These are phyloP conservation scores for Phymastichus coffea DNA, from an alignment of 1,140 invertebrate genomes.

Conservation along the genomic window DNA sequence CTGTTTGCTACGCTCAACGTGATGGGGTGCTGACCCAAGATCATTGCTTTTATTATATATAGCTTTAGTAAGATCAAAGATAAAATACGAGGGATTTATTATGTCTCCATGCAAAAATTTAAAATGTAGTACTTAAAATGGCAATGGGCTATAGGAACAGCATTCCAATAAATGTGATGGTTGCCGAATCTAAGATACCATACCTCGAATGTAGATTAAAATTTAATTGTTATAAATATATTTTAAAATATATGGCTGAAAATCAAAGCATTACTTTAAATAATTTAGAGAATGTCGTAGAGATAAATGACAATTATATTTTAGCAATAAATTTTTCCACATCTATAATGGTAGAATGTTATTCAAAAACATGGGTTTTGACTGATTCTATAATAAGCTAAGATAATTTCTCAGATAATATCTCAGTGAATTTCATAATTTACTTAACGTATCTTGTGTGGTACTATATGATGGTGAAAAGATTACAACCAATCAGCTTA, in stretches of 20 bases:
- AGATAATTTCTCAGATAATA: too few relatives aligned
- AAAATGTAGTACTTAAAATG: background rate
- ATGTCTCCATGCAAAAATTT: background rate
- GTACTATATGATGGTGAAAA: too few relatives aligned
- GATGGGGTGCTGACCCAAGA: background rate
- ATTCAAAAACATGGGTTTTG: background rate
- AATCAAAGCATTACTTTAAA: background rate
- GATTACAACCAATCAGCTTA: too few relatives aligned
- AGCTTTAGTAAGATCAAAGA: background rate
- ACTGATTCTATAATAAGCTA: background rate
- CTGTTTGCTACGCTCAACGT: background rate
- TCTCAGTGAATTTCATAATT: too few relatives aligned
- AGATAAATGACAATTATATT: background rate
- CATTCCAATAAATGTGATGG: too few relatives aligned
- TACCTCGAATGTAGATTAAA: background rate
- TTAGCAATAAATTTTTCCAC: background rate
- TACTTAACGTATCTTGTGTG: too few relatives aligned
- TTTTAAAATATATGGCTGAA: background rate
- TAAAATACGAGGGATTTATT: background rate
- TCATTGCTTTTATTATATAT: background rate
- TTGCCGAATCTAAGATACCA: background rate
- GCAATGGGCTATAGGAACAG: background rate
- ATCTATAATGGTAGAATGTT: background rate
- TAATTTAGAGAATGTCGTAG: background rate
- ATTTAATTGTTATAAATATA: background rate